Conservation (phyloP, 1,140 invertebrate species). For the Lethrus apterus region DNA sequence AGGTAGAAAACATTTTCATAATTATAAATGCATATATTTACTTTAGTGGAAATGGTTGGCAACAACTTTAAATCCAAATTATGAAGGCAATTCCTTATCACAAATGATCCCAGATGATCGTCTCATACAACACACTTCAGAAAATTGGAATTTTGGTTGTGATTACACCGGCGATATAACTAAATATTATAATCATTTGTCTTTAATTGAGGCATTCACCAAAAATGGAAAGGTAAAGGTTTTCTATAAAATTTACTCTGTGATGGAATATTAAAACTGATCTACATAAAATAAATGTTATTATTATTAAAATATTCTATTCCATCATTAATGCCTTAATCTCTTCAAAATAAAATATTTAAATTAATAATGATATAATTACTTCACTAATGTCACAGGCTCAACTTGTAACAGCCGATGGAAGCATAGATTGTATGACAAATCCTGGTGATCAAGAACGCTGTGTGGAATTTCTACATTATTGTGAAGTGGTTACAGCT, state of each 20-base stretch:
- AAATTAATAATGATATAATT: background rate
- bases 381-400: conserved; percentile 33
- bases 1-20: conserved; percentile 4
- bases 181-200: conserved; percentile 53
- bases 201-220: conserved; percentile 20
- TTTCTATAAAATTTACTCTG: no score
- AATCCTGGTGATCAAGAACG: conserved; percentile 81
- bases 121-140: conserved; percentile 68
- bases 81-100: conserved; percentile 71
- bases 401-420: conserved; percentile 81
- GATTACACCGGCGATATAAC: conserved; percentile 82
- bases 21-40: conserved; percentile 15
- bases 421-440: conserved; percentile 80
- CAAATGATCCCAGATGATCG: conserved; percentile 79
- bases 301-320: no score
- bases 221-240: conserved; percentile 4
- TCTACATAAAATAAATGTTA: no score
- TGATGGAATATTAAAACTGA: no score
- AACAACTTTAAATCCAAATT: conserved; percentile 83
- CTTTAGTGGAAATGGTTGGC: conserved; percentile 78
- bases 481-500: conserved; percentile 73
- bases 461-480: conserved; percentile 67
- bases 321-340: no score
- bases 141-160: conserved; percentile 78
- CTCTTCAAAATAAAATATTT: no score